Conservation (phyloP, 1,140 invertebrate species). For the Calosoma granatense region DNA sequence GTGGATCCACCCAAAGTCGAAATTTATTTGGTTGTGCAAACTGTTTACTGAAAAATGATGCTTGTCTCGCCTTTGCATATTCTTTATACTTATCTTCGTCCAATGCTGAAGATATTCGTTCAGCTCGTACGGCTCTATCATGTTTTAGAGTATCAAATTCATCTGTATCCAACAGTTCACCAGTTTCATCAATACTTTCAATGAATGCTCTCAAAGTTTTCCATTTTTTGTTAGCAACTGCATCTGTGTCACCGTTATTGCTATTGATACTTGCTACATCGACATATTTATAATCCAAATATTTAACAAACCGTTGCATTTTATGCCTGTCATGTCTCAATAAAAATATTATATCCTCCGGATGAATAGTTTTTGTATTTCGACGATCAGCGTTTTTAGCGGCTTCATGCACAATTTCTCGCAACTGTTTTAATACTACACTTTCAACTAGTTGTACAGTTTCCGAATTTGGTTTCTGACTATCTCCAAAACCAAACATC, state of each 20-base stretch:
- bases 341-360: conserved; percentile 52
- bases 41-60: conserved; percentile 33
- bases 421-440: conserved; percentile 52
- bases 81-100: conserved; percentile 43
- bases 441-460: conserved; percentile 56
- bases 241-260: conserved; percentile 16
- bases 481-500: conserved; percentile 67
- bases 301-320: conserved; percentile 33
- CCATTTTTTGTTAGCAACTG: conserved; percentile 15
- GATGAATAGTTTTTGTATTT: conserved; percentile 36
- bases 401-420: conserved; percentile 45
- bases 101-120: conserved; percentile 41
- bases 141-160: conserved; percentile 42
- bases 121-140: conserved; percentile 38
- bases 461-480: conserved; percentile 49
- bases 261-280: conserved; percentile 24
- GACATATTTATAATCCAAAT: conserved; percentile 26
- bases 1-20: conserved; percentile 41
- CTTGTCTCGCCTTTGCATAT: conserved; percentile 38
- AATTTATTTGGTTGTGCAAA: conserved; percentile 30
- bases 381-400: conserved; percentile 39
- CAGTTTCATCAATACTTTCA: conserved; percentile 44
- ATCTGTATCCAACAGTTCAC: conserved; percentile 39
- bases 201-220: conserved; percentile 38
- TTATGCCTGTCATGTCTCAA: conserved; percentile 48